Evolutionary conservation across 2,888 invertebrate genomes (phyloP).

Genomic region (Synergus japonicus): DNA sequence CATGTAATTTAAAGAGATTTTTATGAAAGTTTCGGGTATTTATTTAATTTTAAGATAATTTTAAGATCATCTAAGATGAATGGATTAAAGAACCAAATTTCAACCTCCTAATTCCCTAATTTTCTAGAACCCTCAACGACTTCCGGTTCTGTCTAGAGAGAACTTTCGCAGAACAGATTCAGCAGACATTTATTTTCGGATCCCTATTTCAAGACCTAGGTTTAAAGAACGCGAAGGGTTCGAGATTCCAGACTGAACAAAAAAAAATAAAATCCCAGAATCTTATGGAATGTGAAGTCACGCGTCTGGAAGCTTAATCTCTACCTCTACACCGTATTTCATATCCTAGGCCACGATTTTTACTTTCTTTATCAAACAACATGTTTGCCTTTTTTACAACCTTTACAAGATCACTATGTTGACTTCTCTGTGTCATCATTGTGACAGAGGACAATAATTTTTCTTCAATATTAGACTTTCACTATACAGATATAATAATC

Average conservation of each 20-base stretch:
- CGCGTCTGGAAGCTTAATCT: neutral
- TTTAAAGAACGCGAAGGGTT: constrained; percentile 32
- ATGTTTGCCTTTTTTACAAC: too few relatives aligned
- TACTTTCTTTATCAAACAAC: neutral
- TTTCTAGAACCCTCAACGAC: neutral
- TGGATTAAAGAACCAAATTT: neutral
- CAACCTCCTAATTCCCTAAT: neutral
- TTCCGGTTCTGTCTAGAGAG: constrained; percentile 16
- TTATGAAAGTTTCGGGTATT: too few relatives aligned
- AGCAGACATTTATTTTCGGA: constrained; percentile 34
- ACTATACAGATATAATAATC: neutral
- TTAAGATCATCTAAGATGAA: too few relatives aligned
- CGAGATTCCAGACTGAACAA: constrained; percentile 36
- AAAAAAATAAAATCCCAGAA: constrained; percentile 16
- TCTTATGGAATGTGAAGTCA: neutral
- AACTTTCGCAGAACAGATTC: neutral
- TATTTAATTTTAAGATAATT: too few relatives aligned
- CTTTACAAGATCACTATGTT: too few relatives aligned
- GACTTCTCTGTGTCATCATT: neutral
- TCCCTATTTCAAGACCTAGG: constrained; percentile 46
- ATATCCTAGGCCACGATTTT: neutral
- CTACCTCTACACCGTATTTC: neutral
- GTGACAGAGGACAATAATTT: neutral
- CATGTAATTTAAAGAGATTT: too few relatives aligned
- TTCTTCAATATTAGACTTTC: neutral